Evolutionary conservation across 2,888 invertebrate species (phyloP).

Genomic region (Phaonia tiefii): DNA sequence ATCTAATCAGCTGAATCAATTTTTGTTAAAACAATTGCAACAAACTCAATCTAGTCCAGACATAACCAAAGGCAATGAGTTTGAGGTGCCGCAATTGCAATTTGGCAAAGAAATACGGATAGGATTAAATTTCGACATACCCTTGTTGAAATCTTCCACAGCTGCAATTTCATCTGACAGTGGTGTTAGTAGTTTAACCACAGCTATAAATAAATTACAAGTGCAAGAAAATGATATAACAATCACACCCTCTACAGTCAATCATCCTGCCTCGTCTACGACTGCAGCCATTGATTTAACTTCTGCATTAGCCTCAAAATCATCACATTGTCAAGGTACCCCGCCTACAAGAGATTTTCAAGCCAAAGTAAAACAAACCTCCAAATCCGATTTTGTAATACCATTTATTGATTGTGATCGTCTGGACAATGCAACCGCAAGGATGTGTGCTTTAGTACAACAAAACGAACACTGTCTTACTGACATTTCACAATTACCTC

Average conservation of each 20-base stretch:
- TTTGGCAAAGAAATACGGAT: conserved; percentile 15
- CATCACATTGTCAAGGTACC: conserved; percentile 62
- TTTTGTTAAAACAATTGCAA: conserved; percentile 68
- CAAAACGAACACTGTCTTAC: conserved; percentile 68
- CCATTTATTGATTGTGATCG: conserved; percentile 73
- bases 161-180: conserved; percentile 36
- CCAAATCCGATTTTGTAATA: conserved; percentile 68
- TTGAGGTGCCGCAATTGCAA: conserved; percentile 70
- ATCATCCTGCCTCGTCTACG: not conserved
- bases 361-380: conserved; percentile 41
- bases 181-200: conserved; percentile 45
- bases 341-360: conserved; percentile 64
- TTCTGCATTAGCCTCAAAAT: conserved; percentile 71
- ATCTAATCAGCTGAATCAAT: conserved; percentile 66
- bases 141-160: conserved; percentile 66
- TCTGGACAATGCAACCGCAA: conserved; percentile 38
- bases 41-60: conserved; percentile 56
- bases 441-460: conserved; percentile 42
- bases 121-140: conserved; percentile 66
- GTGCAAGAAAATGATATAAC: conserved; percentile 10
- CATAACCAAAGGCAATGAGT: conserved; percentile 41
- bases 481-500: conserved; percentile 61
- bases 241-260: conserved; percentile 12
- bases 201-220: conserved; percentile 48
- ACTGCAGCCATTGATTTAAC: conserved; percentile 74